Conservation (phyloP, 2,888 invertebrate genomes). For the Physocephala rufipes region DNA sequence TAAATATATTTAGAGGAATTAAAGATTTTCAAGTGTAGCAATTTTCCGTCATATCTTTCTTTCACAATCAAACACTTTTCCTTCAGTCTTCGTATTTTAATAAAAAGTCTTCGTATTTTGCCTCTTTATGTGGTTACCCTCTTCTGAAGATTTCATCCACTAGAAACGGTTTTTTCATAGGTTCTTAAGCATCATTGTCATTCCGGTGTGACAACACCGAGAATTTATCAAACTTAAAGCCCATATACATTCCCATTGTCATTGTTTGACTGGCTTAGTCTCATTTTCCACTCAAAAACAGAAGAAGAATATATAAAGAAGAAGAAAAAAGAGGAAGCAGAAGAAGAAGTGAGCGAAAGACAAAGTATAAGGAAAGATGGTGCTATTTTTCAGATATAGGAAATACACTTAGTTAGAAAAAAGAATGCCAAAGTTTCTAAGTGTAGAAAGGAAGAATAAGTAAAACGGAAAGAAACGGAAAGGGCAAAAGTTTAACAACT, state of each 20-base stretch:
- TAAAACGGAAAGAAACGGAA: too few species aligned
- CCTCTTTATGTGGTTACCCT: background rate
- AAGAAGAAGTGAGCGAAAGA: background rate
- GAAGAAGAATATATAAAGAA: slow-evolving; percentile 23
- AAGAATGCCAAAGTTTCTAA: background rate
- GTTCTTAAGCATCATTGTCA: slow-evolving; percentile 13
- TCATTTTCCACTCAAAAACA: slow-evolving; percentile 15
- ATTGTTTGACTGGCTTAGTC: slow-evolving; percentile 23
- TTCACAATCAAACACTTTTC: too few species aligned
- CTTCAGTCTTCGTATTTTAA: too few species aligned
- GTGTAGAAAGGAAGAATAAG: background rate
- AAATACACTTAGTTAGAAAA: background rate
- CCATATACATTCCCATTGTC: slow-evolving; percentile 16
- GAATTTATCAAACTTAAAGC: background rate
- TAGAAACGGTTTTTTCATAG: background rate
- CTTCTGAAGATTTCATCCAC: background rate
- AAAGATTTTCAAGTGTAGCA: too few species aligned
- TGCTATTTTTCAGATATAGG: background rate
- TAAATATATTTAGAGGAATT: too few species aligned
- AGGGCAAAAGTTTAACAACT: slow-evolving; percentile 6
- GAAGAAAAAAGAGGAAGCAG: background rate
- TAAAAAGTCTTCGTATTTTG: background rate
- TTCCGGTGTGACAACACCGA: slow-evolving; percentile 17
- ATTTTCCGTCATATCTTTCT: too few species aligned
- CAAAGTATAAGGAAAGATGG: background rate